A percentile compares a stretch with the other conserved stretches of the same genome.
phyloP scores from a whole-genome alignment of 2,888 invertebrate species.

The Troides oblongomaculatus region DNA sequence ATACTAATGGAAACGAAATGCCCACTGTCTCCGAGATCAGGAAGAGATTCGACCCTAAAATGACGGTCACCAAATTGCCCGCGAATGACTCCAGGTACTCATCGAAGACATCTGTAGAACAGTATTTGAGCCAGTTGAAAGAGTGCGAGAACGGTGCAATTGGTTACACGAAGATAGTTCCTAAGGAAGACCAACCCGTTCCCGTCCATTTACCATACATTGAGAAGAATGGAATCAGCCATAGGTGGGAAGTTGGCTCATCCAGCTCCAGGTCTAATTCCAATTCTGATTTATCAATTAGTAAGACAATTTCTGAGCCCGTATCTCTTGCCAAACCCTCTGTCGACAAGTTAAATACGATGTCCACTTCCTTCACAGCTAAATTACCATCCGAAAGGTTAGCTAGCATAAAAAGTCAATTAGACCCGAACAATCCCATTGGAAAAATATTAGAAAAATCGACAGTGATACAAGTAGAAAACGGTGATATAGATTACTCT shows the following conservation, averaged over 20 bases:
- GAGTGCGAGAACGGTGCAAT: slow-evolving; percentile 66
- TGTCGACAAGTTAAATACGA: slow-evolving; percentile 53
- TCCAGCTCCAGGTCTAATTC: slow-evolving; percentile 64
- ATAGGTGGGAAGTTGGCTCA: slow-evolving; percentile 59
- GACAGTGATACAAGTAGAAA: slow-evolving; percentile 72
- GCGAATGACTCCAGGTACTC: slow-evolving; percentile 62
- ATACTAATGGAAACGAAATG: slow-evolving; percentile 80
- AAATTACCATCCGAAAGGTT: slow-evolving; percentile 67
- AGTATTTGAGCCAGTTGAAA: slow-evolving; percentile 66
- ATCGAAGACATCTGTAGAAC: slow-evolving; percentile 58
- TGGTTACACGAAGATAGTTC: slow-evolving; percentile 59
- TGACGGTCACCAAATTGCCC: slow-evolving; percentile 73
- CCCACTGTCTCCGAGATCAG: slow-evolving; percentile 81
- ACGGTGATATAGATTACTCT: slow-evolving; percentile 57
- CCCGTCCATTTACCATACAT: slow-evolving; percentile 69
- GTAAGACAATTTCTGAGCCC: slow-evolving; percentile 72
- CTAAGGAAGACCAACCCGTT: slow-evolving; percentile 69
- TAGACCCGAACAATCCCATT: slow-evolving; percentile 76
- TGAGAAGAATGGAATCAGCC: slow-evolving; percentile 61
- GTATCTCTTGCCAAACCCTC: slow-evolving; percentile 60
- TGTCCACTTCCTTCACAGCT: slow-evolving; percentile 62
- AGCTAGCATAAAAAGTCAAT: slow-evolving; percentile 72
- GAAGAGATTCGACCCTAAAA: slow-evolving; percentile 77
- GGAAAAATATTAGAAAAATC: slow-evolving; percentile 77
- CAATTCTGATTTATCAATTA: slow-evolving; percentile 68